Evolutionary conservation across 2,888 invertebrate species (phyloP).

Genomic region (Abrostola tripartita): DNA sequence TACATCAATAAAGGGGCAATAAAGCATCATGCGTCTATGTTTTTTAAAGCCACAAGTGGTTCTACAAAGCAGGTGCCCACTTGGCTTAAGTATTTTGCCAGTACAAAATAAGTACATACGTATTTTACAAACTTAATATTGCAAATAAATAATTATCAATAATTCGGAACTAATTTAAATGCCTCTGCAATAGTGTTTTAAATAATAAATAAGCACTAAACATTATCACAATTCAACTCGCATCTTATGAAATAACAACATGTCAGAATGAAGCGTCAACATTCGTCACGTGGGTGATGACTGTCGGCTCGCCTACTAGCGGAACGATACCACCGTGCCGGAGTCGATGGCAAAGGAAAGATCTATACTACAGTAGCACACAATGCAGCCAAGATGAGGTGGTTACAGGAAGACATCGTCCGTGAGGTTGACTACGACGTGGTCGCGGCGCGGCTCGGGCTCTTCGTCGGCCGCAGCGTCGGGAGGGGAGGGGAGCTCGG

Average conservation of each 20-base stretch:
- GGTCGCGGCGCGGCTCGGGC: slow-evolving; percentile 58
- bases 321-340: slow-evolving; percentile 4
- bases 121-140: slow-evolving; percentile 18
- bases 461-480: slow-evolving; percentile 34
- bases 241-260: slow-evolving; percentile 7
- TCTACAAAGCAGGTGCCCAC: slow-evolving; percentile 16
- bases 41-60: slow-evolving; percentile 8
- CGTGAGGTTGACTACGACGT: slow-evolving; percentile 74
- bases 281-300: slow-evolving; percentile 9
- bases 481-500: slow-evolving; percentile 23
- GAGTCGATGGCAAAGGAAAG: not conserved
- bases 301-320: slow-evolving; percentile 5
- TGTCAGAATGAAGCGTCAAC: slow-evolving; percentile 13
- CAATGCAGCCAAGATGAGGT: not conserved
- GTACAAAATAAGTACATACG: slow-evolving; percentile 26
- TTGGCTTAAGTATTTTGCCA: slow-evolving; percentile 20
- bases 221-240: slow-evolving; percentile 7
- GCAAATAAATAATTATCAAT: slow-evolving; percentile 24
- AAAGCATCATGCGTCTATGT: slow-evolving; percentile 37
- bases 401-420: slow-evolving; percentile 76
- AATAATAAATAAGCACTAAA: slow-evolving; percentile 19
- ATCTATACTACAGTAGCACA: slow-evolving; percentile 4
- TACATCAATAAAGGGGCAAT: slow-evolving; percentile 17
- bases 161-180: slow-evolving; percentile 43
- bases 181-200: slow-evolving; percentile 22